Base-by-base conservation (phyloP, 2,113 vertebrate species). In the Ibidorhyncha struthersii region DNA sequence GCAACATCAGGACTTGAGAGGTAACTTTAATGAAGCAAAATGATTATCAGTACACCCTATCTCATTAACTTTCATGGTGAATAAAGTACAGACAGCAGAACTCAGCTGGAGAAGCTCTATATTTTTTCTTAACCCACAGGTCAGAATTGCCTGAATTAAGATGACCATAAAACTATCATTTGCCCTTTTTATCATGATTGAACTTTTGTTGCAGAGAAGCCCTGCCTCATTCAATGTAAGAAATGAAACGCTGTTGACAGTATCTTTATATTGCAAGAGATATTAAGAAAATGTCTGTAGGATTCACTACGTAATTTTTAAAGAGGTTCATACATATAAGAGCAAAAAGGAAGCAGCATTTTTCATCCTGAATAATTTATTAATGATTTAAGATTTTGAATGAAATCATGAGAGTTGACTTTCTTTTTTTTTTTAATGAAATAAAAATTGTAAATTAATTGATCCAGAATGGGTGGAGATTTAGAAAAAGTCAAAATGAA, bases 361-460 rank as follows among this genome's bases (percentile, higher is more conserved):
- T 43, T 66, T 65, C 0, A 49, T 62, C 5, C 25, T 81, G 21
- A 72, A 61, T 23, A 55, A 52, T 40, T 65, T 43, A 69, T 32
- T 61, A 83, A 47, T 32, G 0, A 50, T 77, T 77, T 40, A 52
- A 86, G 17, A 38, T 43, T 92, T 71, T 83, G 6, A 59, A 61
- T 32, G 1, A 59, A 80, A 63, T 61, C 0, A 12, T 36, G 7
- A 38, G 0, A 43, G 10, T 27, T 62, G 8, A 50, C 1, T 41
- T 18, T 55, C n/a, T 82, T 19, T 21, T 26, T 63, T 38, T 38
- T 27, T 56, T 45, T 12, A 41, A 82, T 49, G 7, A 62, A 66
- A 74, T 40, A 45, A 88, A 77, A 90, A 49, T 10, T 62, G 10
- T 66, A 36, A 41, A 67, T 50, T 40, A 79, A 58, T 66, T 73